Percentiles rank a stretch among this genome's conserved stretches.
Conservation (phyloP, 64 coral and sea anemone genomes). For the Dendronephthya gigantea region DNA sequence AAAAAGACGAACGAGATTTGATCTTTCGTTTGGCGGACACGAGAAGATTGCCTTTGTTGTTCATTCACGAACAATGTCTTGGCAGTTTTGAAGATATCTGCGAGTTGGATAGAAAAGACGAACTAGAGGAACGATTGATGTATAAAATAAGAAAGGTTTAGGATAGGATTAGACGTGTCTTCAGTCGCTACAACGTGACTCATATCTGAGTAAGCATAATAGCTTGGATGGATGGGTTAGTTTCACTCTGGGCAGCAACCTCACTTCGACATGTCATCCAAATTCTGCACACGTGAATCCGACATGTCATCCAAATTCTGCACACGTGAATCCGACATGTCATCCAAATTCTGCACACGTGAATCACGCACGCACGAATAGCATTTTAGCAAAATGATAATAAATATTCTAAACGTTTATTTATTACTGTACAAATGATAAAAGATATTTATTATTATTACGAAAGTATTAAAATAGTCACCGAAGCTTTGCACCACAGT, state of each 20-base stretch:
- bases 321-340: background rate
- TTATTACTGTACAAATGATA: slow-evolving; percentile 2
- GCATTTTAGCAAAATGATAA: background rate
- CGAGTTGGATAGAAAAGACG: slow-evolving; percentile 71
- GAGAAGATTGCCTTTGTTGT: slow-evolving; percentile 66
- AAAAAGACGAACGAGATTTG: slow-evolving; percentile 48
- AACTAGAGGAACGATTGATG: slow-evolving; percentile 17
- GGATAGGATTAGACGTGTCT: background rate
- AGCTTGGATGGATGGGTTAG: too few relatives aligned
- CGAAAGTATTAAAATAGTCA: too few relatives aligned
- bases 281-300: too few relatives aligned
- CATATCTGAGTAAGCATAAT: background rate
- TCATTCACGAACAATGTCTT: slow-evolving; percentile 61
- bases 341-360: background rate
- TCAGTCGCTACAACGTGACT: background rate
- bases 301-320: too few relatives aligned
- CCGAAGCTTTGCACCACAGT: too few relatives aligned
- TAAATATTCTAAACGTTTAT: background rate
- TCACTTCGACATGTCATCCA: too few relatives aligned
- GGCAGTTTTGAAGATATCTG: slow-evolving; percentile 77
- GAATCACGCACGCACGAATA: background rate
- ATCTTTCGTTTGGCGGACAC: slow-evolving; percentile 71
- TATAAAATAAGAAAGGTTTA: background rate
- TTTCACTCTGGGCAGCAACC: too few relatives aligned
- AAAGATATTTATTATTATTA: background rate